Evolutionary conservation across 2,797 vertebrate species (phyloP), one percentile per base, ranked within the genome.

Genomic region (Enteromius paludinosus): DNA sequence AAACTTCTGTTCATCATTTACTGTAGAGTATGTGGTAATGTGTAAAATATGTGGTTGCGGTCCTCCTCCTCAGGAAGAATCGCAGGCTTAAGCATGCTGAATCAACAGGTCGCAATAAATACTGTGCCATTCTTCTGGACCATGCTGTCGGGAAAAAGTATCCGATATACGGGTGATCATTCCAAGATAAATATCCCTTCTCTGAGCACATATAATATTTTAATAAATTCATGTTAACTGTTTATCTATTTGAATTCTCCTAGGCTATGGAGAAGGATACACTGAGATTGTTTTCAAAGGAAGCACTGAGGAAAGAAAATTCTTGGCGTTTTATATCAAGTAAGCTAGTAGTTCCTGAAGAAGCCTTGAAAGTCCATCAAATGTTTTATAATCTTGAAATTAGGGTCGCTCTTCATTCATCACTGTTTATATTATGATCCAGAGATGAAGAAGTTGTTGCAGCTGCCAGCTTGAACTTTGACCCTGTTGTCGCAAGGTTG

Each of bases 101-200:
- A 91, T 62, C 94, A 91, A 85, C 87, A 87, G 3, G 89, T 90
- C 70, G 43, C 87, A 54, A 28, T 97, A 3, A 88, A 92, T 78
- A 95, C 95, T 0, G 91, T 97, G 8, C 97, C 97, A 38, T 98
- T 94, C 88, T 98, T 97, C 91, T 98, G 97, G 97, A 96, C 95
- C 35, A 90, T 91, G 0, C 33, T 97, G 85, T 86, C 94, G 8
- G 95, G 94, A 17, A 96, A 96, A 54, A 96, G 93, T 81, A 94
- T 97, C 83, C 93, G 95, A 89, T 97, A 96, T 0, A 70, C 96
- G 90, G 97, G 96, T 97, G 77, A 84, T 7, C 8, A 11, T 61
- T 78, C 20, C 64, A 70, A n/a, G 81, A 41, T 59, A 4, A 52
- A 56, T 70, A 59, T 80, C 25, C 12, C 5, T 8, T 33, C 33